phyloP scores from a whole-genome alignment of 2,113 vertebrate species.

The Alosa alosa region DNA sequence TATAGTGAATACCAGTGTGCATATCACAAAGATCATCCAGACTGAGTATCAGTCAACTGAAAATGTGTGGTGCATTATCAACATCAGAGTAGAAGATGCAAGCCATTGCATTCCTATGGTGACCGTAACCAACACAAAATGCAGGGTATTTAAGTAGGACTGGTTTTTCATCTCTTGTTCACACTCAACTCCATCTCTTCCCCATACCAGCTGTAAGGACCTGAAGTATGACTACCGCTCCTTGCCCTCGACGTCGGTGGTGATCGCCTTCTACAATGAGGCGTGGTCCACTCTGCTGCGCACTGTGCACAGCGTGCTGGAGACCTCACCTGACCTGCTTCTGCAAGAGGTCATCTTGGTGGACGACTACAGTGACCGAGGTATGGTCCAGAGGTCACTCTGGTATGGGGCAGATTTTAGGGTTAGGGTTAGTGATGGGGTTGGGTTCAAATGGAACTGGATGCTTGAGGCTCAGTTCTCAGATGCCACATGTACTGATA shows the following conservation, averaged over 20 bases:
- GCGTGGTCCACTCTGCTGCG: conserved; percentile 95
- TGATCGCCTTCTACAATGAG: conserved; percentile 98
- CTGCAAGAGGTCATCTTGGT: conserved; percentile 92
- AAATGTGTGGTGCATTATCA: neutral
- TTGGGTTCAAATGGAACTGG: neutral
- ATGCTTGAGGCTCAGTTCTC: neutral
- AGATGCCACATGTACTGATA: no score
- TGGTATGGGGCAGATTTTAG: neutral
- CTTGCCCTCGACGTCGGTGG: conserved; percentile 85
- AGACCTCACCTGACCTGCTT: conserved; percentile 90
- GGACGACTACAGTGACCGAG: conserved; percentile 89
- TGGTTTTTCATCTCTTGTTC: neutral
- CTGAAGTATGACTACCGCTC: conserved; percentile 83
- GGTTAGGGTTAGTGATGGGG: no score
- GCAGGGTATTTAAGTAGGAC: neutral
- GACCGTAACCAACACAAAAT: neutral
- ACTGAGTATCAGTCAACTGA: neutral
- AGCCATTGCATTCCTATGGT: neutral
- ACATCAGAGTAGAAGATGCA: neutral
- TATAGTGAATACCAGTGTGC: neutral
- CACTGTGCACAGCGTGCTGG: conserved; percentile 95
- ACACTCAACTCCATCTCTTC: neutral
- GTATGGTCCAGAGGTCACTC: neutral
- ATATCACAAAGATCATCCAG: neutral
- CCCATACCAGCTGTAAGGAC: conserved; percentile 77